Percentiles rank a stretch among this genome's conserved stretches.
phyloP scores from a whole-genome alignment of 2,113 vertebrate species.

The Cricetomys ansorgei region DNA sequence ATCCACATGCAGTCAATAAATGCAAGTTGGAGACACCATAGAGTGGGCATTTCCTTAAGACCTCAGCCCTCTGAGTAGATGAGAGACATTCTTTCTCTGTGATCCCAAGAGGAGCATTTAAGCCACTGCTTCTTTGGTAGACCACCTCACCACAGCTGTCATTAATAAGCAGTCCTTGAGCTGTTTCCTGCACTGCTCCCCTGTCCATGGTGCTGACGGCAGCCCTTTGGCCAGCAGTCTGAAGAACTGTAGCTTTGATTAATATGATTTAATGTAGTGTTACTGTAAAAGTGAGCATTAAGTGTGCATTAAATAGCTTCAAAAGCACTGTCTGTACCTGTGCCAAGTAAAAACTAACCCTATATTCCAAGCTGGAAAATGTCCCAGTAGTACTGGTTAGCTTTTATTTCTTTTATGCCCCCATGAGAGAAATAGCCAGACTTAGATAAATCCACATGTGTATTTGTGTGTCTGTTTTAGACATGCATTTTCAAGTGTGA shows the following conservation, averaged over 20 bases:
- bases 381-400: neutral
- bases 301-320: neutral
- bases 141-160: neutral
- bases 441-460: neutral
- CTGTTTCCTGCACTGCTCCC: fast-evolving
- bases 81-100: neutral
- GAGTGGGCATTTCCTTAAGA: neutral
- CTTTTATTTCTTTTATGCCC: conserved; percentile 33
- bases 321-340: neutral
- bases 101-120: neutral
- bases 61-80: neutral
- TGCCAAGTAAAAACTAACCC: neutral
- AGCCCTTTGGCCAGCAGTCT: neutral
- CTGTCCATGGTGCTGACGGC: conserved; percentile 76
- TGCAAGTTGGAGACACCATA: neutral
- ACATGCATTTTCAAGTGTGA: conserved; percentile 14
- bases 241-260: neutral
- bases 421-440: neutral
- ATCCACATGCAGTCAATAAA: neutral
- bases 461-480: conserved; percentile 8
- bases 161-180: neutral
- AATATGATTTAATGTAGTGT: neutral
- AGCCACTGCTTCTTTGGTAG: neutral
- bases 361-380: neutral
- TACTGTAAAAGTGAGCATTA: conserved; percentile 29